phyloP scores from a whole-genome alignment of 2,888 invertebrate genomes.

The Seira musarum region DNA sequence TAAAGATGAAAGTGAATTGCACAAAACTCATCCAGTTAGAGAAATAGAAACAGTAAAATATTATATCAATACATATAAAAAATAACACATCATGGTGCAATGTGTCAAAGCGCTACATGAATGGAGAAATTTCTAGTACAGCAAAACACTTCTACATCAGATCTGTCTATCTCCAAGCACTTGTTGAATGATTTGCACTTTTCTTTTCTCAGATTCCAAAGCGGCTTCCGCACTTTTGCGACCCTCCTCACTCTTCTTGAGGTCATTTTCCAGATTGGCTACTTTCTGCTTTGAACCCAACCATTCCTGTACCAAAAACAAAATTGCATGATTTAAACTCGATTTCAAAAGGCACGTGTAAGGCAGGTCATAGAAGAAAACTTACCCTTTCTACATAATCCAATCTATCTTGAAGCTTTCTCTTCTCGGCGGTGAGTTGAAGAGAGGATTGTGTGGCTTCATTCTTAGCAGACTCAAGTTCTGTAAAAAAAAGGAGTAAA shows the following conservation, averaged over 20 bases:
- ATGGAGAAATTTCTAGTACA: no score
- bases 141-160: no score
- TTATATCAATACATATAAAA: no score
- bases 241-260: conserved; percentile 48
- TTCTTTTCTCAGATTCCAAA: conserved; percentile 43
- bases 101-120: no score
- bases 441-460: not conserved
- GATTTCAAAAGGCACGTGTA: no score
- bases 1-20: no score
- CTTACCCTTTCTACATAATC: conserved; percentile 27
- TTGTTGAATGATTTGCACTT: conserved; percentile 54
- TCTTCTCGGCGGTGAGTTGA: conserved; percentile 9
- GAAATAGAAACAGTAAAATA: no score
- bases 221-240: conserved; percentile 25
- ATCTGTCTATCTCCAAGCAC: conserved; percentile 55
- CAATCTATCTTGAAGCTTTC: conserved; percentile 21
- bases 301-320: conserved; percentile 25
- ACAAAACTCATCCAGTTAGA: no score
- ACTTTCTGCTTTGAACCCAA: conserved; percentile 21
- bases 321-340: not conserved
- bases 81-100: no score
- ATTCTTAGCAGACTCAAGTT: conserved; percentile 2
- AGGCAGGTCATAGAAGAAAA: no score
- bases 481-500: conserved; percentile 8
- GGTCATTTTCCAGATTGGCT: conserved; percentile 40